A percentile compares a stretch with the other conserved stretches of the same genome.
Conservation (phyloP, 30 jellyfish, hydroid and myxozoan species). For the Mastigias papua region DNA sequence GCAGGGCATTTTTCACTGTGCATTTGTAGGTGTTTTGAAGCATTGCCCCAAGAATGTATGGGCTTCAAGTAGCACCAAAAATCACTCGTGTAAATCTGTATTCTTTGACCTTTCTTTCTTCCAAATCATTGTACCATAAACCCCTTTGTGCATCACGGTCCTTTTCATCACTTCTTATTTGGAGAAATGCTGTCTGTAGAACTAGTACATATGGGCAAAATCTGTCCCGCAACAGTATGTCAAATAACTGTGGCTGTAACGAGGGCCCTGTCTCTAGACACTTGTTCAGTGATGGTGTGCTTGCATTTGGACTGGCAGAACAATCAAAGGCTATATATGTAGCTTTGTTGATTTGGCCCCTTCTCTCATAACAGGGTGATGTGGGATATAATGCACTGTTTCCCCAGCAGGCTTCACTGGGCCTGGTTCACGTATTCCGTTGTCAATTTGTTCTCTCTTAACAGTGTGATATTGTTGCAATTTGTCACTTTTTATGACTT, state of each 20-base stretch:
- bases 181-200: constrained; percentile 81
- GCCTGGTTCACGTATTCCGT: constrained; percentile 74
- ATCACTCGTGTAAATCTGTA: constrained; percentile 77
- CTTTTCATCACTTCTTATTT: constrained; percentile 38
- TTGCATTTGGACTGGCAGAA: constrained; percentile 57
- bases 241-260: constrained; percentile 61
- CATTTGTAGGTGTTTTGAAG: constrained; percentile 48
- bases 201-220: constrained; percentile 57
- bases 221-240: constrained; percentile 77
- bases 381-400: constrained; percentile 79
- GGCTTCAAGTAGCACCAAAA: constrained; percentile 67
- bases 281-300: constrained; percentile 82
- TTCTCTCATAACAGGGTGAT: constrained; percentile 68
- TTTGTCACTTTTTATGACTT: constrained; percentile 26
- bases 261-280: constrained; percentile 86
- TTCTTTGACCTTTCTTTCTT: constrained; percentile 33
- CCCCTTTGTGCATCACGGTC: constrained; percentile 83
- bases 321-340: constrained; percentile 71
- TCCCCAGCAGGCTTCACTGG: constrained; percentile 77
- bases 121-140: constrained; percentile 73
- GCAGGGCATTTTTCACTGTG: constrained; percentile 3
- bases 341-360: constrained; percentile 66
- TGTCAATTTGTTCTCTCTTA: constrained; percentile 69
- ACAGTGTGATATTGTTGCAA: constrained; percentile 69
- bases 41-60: constrained; percentile 77